Evolutionary conservation across 2,113 vertebrate species (phyloP).

Genomic region (Echinops telfairi): DNA sequence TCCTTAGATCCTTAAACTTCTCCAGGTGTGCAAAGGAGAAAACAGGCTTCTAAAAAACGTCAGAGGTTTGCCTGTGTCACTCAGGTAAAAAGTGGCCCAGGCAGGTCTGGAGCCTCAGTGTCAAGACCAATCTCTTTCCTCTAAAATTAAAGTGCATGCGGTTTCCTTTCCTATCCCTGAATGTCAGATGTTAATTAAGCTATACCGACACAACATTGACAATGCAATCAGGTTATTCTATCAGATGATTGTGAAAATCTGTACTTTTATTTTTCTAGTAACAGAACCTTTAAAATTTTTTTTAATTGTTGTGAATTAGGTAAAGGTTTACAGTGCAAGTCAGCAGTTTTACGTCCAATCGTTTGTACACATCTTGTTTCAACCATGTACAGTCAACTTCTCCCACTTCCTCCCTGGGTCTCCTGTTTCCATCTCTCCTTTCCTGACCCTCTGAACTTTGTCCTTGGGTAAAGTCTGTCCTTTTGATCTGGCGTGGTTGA

Average conservation of each 20-base stretch:
- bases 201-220: background rate
- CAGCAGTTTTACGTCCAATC: no score
- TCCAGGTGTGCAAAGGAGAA: background rate
- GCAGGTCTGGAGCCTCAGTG: background rate
- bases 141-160: background rate
- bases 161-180: background rate
- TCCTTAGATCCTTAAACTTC: background rate
- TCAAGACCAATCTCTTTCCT: background rate
- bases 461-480: no score
- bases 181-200: slow-evolving; percentile 15
- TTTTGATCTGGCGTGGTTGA: no score
- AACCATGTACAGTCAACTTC: no score
- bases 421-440: no score
- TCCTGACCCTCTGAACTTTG: no score
- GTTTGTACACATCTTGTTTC: no score
- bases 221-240: background rate
- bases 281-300: background rate
- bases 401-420: no score
- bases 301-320: no score
- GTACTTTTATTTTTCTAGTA: slow-evolving; percentile 10
- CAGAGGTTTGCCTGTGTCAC: background rate
- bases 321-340: no score
- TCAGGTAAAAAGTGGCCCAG: background rate
- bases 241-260: background rate
- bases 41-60: background rate